phyloP scores from a whole-genome alignment of 2,888 invertebrate species.

The Mongoloraphidia duomilia region DNA sequence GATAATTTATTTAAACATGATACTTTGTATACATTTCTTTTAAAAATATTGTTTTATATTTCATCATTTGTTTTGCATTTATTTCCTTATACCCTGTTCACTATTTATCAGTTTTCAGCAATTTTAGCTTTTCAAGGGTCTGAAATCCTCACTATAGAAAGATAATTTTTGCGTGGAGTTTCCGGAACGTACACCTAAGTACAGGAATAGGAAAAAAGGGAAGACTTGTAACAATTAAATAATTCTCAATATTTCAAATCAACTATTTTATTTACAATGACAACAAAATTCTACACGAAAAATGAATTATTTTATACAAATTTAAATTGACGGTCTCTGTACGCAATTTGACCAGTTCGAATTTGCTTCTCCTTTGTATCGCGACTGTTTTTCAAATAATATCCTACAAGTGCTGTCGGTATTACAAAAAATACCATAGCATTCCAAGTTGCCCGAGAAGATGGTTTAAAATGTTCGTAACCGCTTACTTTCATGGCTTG shows the following conservation, averaged over 20 bases:
- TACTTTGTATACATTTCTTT: not conserved
- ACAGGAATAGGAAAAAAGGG: no score
- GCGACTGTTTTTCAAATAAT: slow-evolving; percentile 37
- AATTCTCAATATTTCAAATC: slow-evolving; percentile 16
- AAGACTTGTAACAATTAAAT: slow-evolving; percentile 1
- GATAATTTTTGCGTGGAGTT: no score
- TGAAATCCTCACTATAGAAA: no score
- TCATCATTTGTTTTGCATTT: not conserved
- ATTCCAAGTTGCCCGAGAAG: slow-evolving; percentile 35
- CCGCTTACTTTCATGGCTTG: slow-evolving; percentile 52
- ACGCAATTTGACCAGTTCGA: slow-evolving; percentile 58
- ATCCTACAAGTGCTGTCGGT: slow-evolving; percentile 40
- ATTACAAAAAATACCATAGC: slow-evolving; percentile 37
- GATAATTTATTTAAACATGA: slow-evolving; percentile 33
- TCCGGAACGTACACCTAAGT: no score
- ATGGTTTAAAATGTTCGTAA: slow-evolving; percentile 53
- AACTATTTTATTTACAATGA: slow-evolving; percentile 8
- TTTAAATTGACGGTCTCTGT: slow-evolving; percentile 58
- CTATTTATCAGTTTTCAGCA: no score
- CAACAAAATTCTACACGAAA: slow-evolving; percentile 4
- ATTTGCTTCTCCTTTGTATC: slow-evolving; percentile 38
- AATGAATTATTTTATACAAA: slow-evolving; percentile 36
- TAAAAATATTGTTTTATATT: slow-evolving; percentile 2
- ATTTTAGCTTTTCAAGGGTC: no score
- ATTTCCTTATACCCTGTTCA: no score